Evolutionary conservation across 1,140 invertebrate genomes (phyloP).

Genomic region (Meloidogyne hapla): DNA sequence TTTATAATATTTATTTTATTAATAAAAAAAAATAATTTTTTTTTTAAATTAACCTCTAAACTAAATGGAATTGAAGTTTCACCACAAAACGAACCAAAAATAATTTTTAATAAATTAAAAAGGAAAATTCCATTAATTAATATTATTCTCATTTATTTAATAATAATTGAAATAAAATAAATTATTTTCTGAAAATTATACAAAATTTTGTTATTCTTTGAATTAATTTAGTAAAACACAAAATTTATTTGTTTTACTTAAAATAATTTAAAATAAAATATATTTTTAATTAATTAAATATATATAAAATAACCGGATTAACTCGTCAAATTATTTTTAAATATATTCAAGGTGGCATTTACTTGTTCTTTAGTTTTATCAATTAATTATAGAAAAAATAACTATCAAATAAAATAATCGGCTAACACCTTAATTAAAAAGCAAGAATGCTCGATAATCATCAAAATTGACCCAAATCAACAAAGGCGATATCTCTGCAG

Average conservation of each 20-base stretch:
- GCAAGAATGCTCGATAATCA: background rate
- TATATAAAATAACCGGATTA: background rate
- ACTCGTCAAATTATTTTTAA: background rate
- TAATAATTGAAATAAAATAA: too few relatives aligned
- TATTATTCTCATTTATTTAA: background rate
- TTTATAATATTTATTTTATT: background rate
- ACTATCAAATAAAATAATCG: background rate
- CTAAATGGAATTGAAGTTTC: conserved; percentile 35
- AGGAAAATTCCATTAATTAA: background rate
- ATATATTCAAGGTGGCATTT: background rate
- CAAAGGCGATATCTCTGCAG: background rate
- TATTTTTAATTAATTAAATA: background rate
- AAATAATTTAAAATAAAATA: too few relatives aligned
- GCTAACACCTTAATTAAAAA: background rate
- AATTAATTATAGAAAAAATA: background rate
- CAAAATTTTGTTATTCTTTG: too few relatives aligned
- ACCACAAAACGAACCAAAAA: conserved; percentile 37
- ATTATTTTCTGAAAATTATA: too few relatives aligned
- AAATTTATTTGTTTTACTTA: too few relatives aligned
- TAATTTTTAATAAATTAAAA: conserved; percentile 6
- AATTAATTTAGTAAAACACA: too few relatives aligned
- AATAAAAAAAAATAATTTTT: background rate
- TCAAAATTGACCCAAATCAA: background rate
- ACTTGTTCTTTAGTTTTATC: background rate
- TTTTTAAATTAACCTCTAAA: conserved; percentile 23